Evolutionary conservation across 2,888 invertebrate genomes (phyloP).

Genomic region (Quadroppia sp.): DNA sequence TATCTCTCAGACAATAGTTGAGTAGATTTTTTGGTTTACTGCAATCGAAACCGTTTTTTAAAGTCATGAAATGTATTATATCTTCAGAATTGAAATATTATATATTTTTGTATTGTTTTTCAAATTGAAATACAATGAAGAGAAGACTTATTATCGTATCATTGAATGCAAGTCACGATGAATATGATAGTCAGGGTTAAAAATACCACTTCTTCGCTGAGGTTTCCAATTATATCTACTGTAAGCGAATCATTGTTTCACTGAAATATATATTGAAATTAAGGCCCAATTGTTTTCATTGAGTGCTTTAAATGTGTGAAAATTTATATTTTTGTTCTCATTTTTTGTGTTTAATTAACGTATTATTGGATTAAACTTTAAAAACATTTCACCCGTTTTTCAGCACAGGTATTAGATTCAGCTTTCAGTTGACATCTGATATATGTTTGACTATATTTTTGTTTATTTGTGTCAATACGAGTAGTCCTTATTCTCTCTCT

Average conservation of each 20-base stretch:
- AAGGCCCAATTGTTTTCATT: too few species aligned
- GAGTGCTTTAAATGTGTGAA: too few species aligned
- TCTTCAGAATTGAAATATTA: too few species aligned
- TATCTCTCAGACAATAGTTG: too few species aligned
- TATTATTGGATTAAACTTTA: neutral
- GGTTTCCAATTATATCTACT: neutral
- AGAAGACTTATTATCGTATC: neutral
- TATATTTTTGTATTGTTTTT: too few species aligned
- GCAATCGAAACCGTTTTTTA: too few species aligned
- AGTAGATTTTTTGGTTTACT: too few species aligned
- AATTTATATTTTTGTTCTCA: neutral
- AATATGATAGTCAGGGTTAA: neutral
- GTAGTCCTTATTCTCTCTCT: neutral
- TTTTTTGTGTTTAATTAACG: neutral
- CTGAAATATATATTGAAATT: too few species aligned
- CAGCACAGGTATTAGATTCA: neutral
- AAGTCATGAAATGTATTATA: too few species aligned
- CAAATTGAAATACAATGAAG: too few species aligned
- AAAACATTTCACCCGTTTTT: too few species aligned
- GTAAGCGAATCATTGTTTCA: neutral
- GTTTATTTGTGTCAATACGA: conserved; percentile 2
- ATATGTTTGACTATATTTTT: neutral
- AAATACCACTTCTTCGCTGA: neutral
- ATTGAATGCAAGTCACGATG: neutral
- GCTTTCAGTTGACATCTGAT: too few species aligned